Base-by-base conservation (phyloP, 1,140 invertebrate species). In the Camponotus floridanus region DNA sequence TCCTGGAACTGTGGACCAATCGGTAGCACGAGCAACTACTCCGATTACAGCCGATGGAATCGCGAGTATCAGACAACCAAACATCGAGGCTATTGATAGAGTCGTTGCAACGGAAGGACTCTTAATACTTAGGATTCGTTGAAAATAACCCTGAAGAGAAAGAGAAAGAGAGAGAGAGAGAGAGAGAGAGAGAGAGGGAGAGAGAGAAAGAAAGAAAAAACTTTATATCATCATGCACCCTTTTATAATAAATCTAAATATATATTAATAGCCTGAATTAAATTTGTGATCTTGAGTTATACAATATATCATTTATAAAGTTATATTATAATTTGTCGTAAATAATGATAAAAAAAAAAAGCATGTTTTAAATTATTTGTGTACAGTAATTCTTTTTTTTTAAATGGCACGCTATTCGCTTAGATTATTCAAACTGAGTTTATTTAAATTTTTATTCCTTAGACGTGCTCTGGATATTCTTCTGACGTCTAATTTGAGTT, bases 51-150 rank as follows among this genome's bases (percentile, higher is more conserved):
- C 96, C 1, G 97, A 96, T 39, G 97, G 98, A 76, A 98, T 94
- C 1, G 97, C 97, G 95, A 98, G 96, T 4, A 97, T 93, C 85
- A 98, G 93, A 91, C 97, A 98, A 3, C 97, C 97, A 83, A 97
- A 93, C 79, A 97, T 97, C 13, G 98, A 97, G 2, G 96, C 96
- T 88, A 97, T 96, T 0, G 97, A 98, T n/a, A 98, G 92, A 5
- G 96, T 95, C 92, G 97, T 96, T 13, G 97, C 97, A 80, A 96
- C 96, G 18, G 95, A 93, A 3, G 97, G 97, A 48, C 96, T 97
- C 92, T 96, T 96, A n/a, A 97, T 97, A 42, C 97, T 98, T 64
- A 98, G 93, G 3, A 98, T 97, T 86, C 98, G 95, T 95, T 98
- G 98, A 94, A 98, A 98, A 92, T 98, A 98, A 3, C 97, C 97